Evolutionary conservation across 2,888 invertebrate genomes (phyloP).

Genomic region (Eulithis prunata): DNA sequence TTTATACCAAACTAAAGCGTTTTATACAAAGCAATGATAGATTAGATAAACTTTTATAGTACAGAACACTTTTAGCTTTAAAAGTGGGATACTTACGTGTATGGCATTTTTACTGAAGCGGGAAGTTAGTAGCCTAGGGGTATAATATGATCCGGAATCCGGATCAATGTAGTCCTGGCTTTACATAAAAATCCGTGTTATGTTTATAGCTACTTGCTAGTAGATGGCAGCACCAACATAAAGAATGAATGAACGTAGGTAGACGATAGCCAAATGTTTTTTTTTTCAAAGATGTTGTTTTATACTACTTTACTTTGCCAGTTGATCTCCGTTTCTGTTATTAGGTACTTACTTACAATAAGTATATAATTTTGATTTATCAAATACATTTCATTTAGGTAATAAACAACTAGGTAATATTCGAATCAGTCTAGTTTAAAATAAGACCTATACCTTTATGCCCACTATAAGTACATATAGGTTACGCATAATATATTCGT

Average conservation of each 20-base stretch:
- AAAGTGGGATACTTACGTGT: conserved; percentile 41
- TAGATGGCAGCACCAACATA: conserved; percentile 23
- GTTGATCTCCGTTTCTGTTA: too few species aligned
- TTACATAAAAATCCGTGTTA: neutral
- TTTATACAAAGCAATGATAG: conserved; percentile 50
- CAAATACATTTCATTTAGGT: conserved; percentile 6
- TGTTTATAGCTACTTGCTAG: conserved; percentile 13
- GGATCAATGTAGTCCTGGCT: too few species aligned
- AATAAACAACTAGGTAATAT: conserved; percentile 26
- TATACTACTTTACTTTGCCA: too few species aligned
- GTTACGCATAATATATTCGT: neutral
- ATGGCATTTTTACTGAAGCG: neutral
- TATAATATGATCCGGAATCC: too few species aligned
- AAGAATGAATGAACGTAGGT: neutral
- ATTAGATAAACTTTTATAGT: conserved; percentile 48
- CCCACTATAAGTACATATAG: neutral
- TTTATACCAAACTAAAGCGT: conserved; percentile 30
- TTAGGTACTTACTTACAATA: too few species aligned
- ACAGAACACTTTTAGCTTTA: conserved; percentile 49
- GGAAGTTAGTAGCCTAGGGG: too few species aligned
- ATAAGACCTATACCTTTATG: conserved; percentile 6
- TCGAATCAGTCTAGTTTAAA: conserved; percentile 40
- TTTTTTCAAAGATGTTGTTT: too few species aligned
- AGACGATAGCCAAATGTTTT: too few species aligned
- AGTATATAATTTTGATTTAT: neutral